phyloP scores from a whole-genome alignment of 2,797 vertebrate species.

The Lutjanus argentimaculatus region DNA sequence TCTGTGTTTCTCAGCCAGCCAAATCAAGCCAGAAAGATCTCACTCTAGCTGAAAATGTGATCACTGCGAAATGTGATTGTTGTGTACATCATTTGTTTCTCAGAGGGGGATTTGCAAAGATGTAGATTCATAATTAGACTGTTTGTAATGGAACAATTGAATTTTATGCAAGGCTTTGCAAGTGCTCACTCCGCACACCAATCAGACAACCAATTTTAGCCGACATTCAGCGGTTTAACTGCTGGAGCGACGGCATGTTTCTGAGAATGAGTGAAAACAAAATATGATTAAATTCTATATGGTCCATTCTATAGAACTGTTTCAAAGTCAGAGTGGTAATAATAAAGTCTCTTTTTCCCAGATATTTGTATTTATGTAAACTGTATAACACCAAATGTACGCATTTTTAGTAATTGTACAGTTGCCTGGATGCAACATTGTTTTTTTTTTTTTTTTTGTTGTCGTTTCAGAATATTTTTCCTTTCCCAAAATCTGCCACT shows the following conservation, averaged over 20 bases:
- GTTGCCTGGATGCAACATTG: no score
- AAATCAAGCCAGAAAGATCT: conserved; percentile 60
- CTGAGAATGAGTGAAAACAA: conserved; percentile 28
- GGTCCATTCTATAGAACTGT: no score
- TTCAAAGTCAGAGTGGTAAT: no score
- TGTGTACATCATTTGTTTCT: conserved; percentile 76
- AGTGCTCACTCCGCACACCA: conserved; percentile 51
- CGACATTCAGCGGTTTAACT: conserved; percentile 60
- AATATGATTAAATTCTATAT: conserved; percentile 3
- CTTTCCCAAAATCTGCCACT: no score
- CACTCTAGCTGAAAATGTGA: conserved; percentile 60
- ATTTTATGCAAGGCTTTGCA: conserved; percentile 72
- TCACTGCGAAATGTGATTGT: conserved; percentile 68
- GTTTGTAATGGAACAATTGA: conserved; percentile 76
- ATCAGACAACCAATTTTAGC: conserved; percentile 72
- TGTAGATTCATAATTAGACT: conserved; percentile 78
- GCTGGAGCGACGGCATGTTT: conserved; percentile 20
- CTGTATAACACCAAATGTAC: no score
- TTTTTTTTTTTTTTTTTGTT: no score
- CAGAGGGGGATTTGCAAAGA: conserved; percentile 70
- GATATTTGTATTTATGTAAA: no score
- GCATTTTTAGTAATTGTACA: no score
- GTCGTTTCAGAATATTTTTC: no score
- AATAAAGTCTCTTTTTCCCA: no score
- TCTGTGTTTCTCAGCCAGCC: conserved; percentile 46